Conservation (phyloP, 2,888 invertebrate species). For the Epinotia nisella region DNA sequence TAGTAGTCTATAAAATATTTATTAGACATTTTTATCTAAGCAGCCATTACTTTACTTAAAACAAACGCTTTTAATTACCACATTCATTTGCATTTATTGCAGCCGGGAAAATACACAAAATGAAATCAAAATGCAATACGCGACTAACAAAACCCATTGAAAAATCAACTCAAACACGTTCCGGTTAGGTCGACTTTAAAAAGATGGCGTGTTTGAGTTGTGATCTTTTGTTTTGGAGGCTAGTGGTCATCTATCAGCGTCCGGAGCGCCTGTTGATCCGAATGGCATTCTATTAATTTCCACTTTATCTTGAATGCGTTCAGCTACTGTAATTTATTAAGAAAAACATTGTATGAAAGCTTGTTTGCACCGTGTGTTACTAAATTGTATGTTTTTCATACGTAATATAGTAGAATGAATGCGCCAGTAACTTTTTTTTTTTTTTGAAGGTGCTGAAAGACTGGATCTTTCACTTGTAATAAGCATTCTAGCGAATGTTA, state of each 20-base stretch:
- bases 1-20: background rate
- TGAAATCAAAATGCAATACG: background rate
- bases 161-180: background rate
- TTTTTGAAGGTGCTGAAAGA: too few relatives aligned
- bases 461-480: too few relatives aligned
- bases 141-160: background rate
- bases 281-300: constrained; percentile 20
- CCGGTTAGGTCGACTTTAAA: background rate
- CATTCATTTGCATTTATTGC: constrained; percentile 25
- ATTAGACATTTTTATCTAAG: background rate
- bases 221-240: background rate
- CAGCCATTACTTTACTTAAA: background rate
- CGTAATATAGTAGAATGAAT: too few relatives aligned
- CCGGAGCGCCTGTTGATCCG: constrained; percentile 12
- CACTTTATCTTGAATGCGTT: constrained; percentile 7
- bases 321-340: background rate
- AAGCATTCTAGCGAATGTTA: too few relatives aligned
- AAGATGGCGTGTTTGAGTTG: background rate
- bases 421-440: too few relatives aligned
- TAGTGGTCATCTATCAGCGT: constrained; percentile 19
- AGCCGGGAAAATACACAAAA: background rate
- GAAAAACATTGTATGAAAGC: background rate
- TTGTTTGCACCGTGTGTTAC: background rate
- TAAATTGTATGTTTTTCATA: too few relatives aligned
- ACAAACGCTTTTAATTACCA: constrained; percentile 19